A percentile compares a stretch with the other conserved stretches of the same genome.
These are phyloP conservation scores for Apotomis capreana DNA, from an alignment of 2,888 invertebrate genomes.

Conservation along the genomic window DNA sequence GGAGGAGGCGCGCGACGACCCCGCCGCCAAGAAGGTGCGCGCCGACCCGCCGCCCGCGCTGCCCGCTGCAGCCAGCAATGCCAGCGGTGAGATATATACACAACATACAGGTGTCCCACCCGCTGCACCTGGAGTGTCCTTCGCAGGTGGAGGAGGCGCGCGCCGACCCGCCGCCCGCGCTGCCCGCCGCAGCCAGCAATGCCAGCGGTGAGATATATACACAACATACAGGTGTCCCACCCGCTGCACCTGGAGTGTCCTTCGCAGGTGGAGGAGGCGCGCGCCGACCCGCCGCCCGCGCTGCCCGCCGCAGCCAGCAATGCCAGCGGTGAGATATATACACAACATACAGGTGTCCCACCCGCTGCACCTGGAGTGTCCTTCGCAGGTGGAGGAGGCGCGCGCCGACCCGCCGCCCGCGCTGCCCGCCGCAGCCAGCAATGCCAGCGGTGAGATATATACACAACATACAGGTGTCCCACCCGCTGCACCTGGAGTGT, in stretches of 20 bases:
- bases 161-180: too few species aligned
- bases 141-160: too few species aligned
- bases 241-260: too few species aligned
- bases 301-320: too few species aligned
- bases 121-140: background rate
- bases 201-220: too few species aligned
- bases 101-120: background rate
- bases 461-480: background rate
- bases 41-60: constrained; percentile 47
- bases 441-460: constrained; percentile 44
- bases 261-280: too few species aligned
- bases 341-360: constrained; percentile 91
- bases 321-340: too few species aligned
- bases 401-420: constrained; percentile 49
- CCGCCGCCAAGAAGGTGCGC: constrained; percentile 64
- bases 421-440: constrained; percentile 52
- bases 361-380: constrained; percentile 98
- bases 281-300: too few species aligned
- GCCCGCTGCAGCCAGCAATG: constrained; percentile 54
- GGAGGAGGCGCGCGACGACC: constrained; percentile 69
- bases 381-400: constrained; percentile 85
- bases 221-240: too few species aligned
- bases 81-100: constrained; percentile 27
- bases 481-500: background rate
- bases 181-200: background rate